phyloP scores from a whole-genome alignment of 2,888 invertebrate species.

The Ceriagrion tenellum region DNA sequence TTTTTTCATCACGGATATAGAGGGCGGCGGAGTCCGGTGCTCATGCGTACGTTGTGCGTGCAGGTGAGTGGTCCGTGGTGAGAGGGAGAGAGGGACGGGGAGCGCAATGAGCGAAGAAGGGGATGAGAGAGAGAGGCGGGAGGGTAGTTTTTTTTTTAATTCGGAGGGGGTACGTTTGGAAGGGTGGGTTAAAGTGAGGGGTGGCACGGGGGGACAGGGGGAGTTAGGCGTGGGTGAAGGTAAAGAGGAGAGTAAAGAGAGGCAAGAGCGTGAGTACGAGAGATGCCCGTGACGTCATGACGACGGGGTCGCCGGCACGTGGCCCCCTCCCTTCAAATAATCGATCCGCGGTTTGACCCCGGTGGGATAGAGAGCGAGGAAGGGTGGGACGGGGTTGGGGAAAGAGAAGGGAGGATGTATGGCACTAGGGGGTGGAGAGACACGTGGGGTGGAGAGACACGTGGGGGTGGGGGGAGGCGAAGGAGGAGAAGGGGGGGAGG shows the following conservation, averaged over 20 bases:
- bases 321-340: conserved; percentile 50
- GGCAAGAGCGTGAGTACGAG: conserved; percentile 61
- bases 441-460: background rate
- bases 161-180: no score
- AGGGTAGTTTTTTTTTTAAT: no score
- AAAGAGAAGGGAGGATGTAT: background rate
- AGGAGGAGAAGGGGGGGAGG: background rate
- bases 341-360: conserved; percentile 64
- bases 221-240: background rate
- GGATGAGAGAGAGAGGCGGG: background rate
- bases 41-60: background rate
- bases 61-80: background rate
- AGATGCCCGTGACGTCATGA: conserved; percentile 65
- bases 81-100: background rate
- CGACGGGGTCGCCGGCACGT: conserved; percentile 60
- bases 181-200: background rate
- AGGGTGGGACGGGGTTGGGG: background rate
- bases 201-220: background rate
- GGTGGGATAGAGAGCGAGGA: conserved; percentile 12
- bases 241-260: conserved; percentile 12
- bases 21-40: background rate
- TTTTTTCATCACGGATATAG: conserved; percentile 32
- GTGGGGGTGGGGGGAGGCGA: background rate
- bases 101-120: background rate
- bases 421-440: background rate